Conservation (phyloP, 2,888 invertebrate genomes). For the Cryptus viduatorius region DNA sequence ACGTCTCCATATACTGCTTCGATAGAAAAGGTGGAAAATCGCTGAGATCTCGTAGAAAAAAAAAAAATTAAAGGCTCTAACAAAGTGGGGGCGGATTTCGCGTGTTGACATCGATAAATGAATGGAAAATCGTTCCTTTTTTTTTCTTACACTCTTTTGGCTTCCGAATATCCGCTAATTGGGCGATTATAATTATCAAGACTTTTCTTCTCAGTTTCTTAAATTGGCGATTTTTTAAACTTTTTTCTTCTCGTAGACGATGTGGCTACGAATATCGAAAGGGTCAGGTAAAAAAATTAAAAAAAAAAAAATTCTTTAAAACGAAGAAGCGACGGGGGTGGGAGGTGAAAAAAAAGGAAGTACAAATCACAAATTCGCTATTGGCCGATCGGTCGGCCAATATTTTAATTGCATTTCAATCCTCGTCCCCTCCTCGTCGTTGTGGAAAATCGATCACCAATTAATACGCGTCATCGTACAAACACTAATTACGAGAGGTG, state of each 20-base stretch:
- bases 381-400: conserved; percentile 71
- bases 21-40: conserved; percentile 71
- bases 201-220: neutral
- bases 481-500: conserved; percentile 82
- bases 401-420: conserved; percentile 77
- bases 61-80: conserved; percentile 67
- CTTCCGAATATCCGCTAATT: conserved; percentile 74
- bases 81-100: conserved; percentile 8
- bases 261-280: conserved; percentile 58
- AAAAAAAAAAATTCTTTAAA: neutral
- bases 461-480: conserved; percentile 74
- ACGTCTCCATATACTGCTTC: conserved; percentile 19
- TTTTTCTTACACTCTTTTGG: conserved; percentile 32
- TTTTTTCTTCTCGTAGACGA: neutral
- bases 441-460: conserved; percentile 75
- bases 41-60: conserved; percentile 76
- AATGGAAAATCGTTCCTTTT: conserved; percentile 25
- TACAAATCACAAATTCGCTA: neutral
- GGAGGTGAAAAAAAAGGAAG: neutral
- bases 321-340: neutral
- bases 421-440: neutral
- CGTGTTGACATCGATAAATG: conserved; percentile 18
- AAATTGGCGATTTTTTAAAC: neutral
- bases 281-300: neutral
- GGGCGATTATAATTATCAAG: conserved; percentile 79